Evolutionary conservation across 2,888 invertebrate species (phyloP), one percentile per base, ranked within the genome.

Genomic region (Eremobia ochroleuca): DNA sequence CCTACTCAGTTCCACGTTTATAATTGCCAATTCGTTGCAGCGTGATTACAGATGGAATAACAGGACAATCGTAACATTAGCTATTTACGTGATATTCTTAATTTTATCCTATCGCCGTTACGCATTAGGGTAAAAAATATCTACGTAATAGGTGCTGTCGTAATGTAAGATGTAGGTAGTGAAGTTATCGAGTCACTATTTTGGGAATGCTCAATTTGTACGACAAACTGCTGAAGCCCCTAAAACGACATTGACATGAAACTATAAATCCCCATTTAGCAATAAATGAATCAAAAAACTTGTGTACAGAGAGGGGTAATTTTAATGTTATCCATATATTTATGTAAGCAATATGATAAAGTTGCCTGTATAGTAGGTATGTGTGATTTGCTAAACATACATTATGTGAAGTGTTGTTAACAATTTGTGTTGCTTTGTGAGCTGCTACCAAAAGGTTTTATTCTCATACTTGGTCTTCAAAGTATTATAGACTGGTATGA

Each of bases 1-100:
- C 59, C 4, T 34, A 58, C 9, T 67, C 75, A 79, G 58, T 40
- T 90, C 86, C 84, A 87, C 91, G 85, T 86, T 85, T 79, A 58
- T 79, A 67, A 59, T 59, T 72, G 64, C 43, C 74, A 69, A 76
- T 71, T 77, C n/a, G 73, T 67, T 74, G 73, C 70, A 83, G n/a
- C 62, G 28, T 76, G 76, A 73, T 80, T 76, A 43, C 37, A 40
- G 55, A 67, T 73, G 2, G 46, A 77, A 52, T 62, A 75, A 43
- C 66, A 70, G 71, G 66, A 61, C 31, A 69, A 13, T 69, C 31
- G 31, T 21, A 65, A 59, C 21, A 65, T 66, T 43, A n/a, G n/a
- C 34, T 58, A 52, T 62, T 62, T 11, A 55, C 28, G 21, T 59
- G 40, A 34, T 67, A 59, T 66, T 71, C n/a, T 25, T 46, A 37